A percentile compares a stretch with the other conserved stretches of the same genome.
These are phyloP conservation scores for Aphaenogaster rudis DNA, from an alignment of 1,140 invertebrate species.

Conservation along the genomic window DNA sequence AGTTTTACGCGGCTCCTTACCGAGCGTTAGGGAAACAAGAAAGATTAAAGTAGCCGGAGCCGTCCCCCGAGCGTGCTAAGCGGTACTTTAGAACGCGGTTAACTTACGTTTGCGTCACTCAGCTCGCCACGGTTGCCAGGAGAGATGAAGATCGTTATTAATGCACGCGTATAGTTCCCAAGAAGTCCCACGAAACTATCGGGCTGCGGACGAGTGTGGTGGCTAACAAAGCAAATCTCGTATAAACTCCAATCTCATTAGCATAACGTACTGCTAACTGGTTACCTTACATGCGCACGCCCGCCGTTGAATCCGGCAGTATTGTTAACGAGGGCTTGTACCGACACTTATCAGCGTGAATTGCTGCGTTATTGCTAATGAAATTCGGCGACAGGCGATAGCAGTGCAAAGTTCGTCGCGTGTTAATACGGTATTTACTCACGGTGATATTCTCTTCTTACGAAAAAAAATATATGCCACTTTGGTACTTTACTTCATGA, in stretches of 20 bases:
- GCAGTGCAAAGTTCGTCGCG: neutral
- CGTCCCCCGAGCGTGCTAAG: constrained; percentile 50
- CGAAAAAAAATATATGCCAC: too few species aligned
- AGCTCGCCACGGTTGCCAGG: constrained; percentile 30
- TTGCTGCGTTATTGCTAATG: constrained; percentile 25
- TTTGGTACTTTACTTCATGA: neutral
- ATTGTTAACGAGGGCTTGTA: constrained; percentile 42
- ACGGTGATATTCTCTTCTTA: neutral
- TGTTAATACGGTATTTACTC: neutral
- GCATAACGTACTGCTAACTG: constrained; percentile 41
- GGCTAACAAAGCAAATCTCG: constrained; percentile 57
- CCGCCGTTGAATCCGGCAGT: constrained; percentile 28
- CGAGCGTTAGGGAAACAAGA: constrained; percentile 41
- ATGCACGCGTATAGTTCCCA: constrained; percentile 53
- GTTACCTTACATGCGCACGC: constrained; percentile 4
- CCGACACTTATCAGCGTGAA: constrained; percentile 35
- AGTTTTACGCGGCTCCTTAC: constrained; percentile 29
- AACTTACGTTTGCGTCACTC: constrained; percentile 46
- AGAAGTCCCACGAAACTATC: constrained; percentile 50
- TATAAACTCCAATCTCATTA: constrained; percentile 61
- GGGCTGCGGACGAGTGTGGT: constrained; percentile 2
- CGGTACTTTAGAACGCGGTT: constrained; percentile 48
- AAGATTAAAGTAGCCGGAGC: constrained; percentile 43
- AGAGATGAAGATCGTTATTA: constrained; percentile 61
- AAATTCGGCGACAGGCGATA: constrained; percentile 11